Evolutionary conservation across 2,888 invertebrate species (phyloP).

Genomic region (Andrena minutula): DNA sequence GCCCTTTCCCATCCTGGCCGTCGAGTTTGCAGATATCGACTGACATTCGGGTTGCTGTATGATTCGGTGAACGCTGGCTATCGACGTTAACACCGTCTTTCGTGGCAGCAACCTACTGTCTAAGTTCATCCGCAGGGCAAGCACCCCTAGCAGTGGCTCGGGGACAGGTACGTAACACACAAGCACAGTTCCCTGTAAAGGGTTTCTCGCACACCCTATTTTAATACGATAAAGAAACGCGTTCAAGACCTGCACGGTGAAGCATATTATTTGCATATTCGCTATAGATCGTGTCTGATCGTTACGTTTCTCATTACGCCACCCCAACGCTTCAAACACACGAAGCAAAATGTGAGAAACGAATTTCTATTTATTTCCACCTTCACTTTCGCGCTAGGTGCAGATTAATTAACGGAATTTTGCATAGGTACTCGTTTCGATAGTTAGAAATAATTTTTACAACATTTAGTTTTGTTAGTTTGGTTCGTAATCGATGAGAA

Average conservation of each 20-base stretch:
- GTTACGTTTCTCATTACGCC: not conserved
- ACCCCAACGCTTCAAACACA: not conserved
- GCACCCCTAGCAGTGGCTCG: slow-evolving; percentile 80
- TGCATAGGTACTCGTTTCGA: too few relatives aligned
- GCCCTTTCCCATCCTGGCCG: slow-evolving; percentile 57
- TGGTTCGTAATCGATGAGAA: not conserved
- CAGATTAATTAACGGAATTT: too few relatives aligned
- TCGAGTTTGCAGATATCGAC: slow-evolving; percentile 66
- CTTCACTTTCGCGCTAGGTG: too few relatives aligned
- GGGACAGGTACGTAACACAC: slow-evolving; percentile 77
- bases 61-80: slow-evolving; percentile 40
- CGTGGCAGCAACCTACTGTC: slow-evolving; percentile 69
- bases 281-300: not conserved
- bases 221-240: slow-evolving; percentile 61
- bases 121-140: slow-evolving; percentile 80
- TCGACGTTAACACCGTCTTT: slow-evolving; percentile 69
- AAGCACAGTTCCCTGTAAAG: slow-evolving; percentile 58
- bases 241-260: slow-evolving; percentile 42
- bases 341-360: not conserved
- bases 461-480: not conserved
- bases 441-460: not conserved
- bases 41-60: slow-evolving; percentile 64
- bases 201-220: slow-evolving; percentile 52
- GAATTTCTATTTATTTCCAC: not conserved
- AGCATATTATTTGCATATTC: slow-evolving; percentile 35